phyloP scores from a whole-genome alignment of 1,140 invertebrate species.

The Zaprionus ghesquierei region DNA sequence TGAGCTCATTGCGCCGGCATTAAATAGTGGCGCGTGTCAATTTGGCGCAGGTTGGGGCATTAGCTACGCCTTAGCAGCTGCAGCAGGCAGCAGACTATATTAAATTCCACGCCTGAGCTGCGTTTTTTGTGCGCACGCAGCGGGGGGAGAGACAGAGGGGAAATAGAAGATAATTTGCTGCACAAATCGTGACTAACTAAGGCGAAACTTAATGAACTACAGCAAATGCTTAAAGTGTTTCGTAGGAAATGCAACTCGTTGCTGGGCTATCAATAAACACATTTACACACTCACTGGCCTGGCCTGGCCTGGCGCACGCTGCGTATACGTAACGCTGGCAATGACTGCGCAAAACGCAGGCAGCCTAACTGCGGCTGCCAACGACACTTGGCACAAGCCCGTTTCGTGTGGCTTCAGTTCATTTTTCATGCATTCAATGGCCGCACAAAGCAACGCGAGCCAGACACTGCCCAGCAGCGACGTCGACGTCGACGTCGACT shows the following conservation, averaged over 20 bases:
- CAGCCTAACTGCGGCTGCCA: conserved; percentile 66
- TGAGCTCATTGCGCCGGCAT: conserved; percentile 64
- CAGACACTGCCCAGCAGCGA: conserved; percentile 49
- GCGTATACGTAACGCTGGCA: conserved; percentile 55
- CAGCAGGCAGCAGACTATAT: conserved; percentile 13
- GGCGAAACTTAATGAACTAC: not conserved
- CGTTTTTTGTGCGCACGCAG: not conserved
- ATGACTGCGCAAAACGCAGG: conserved; percentile 67
- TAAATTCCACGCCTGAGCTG: conserved; percentile 30
- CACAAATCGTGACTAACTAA: not conserved
- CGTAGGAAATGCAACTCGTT: not conserved
- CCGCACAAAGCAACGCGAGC: conserved; percentile 39
- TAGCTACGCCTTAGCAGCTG: conserved; percentile 22
- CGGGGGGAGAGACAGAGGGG: not conserved
- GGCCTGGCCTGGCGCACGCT: conserved; percentile 9
- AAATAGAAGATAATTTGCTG: not conserved
- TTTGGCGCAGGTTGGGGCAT: conserved; percentile 59
- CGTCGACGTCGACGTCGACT: not conserved
- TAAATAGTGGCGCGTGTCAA: conserved; percentile 78
- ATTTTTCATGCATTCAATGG: conserved; percentile 77
- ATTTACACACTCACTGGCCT: conserved; percentile 59
- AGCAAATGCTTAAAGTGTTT: not conserved
- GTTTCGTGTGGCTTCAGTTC: conserved; percentile 53
- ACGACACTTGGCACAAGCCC: conserved; percentile 62
- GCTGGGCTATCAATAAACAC: conserved; percentile 59